Base-by-base conservation (phyloP, 1,140 invertebrate genomes). In the Bradysia coprophila region DNA sequence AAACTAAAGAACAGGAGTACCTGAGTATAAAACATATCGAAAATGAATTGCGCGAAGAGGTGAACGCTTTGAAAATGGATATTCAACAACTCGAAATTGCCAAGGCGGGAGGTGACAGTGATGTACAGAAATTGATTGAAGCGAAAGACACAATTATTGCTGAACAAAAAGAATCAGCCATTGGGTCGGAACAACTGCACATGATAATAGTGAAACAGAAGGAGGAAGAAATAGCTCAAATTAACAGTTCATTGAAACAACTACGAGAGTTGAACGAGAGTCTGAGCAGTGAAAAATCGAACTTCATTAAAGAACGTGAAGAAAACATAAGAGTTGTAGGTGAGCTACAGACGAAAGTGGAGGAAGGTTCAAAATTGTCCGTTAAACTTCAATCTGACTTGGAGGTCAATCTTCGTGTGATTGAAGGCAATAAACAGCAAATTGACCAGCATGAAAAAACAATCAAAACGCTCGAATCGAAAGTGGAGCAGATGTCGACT, bases 11-110 rank as follows among this genome's bases (percentile, higher is more conserved):
- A 3, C 55, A 46, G 13, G 51, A 56, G 5, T 56, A 67, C 16
- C 45, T 64, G 1, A 52, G 65, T 21, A 55, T 59, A 13, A 53
- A 59, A 41, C 48, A 49, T 22, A 56, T 56, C 1, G 56, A 59
- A 28, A 55, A 45, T 20, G 50, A 55, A 1, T 55, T 64, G 11
- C 38, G 65, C 4, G 54, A 59, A 21, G 55, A 65, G 22, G 45
- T 58, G 45, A 49, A 56, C 0, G 50, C 49, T 9, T 13, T 41
- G n/a, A 51, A 56, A 13, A 43, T n/a, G n/a, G n/a, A n/a, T n/a
- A n/a, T n/a, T n/a, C n/a, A 51, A 16, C 24, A 36, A 0, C 47
- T 43, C 1, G 43, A 48, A 13, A 34, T 44, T 40, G 40, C 36
- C 6, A 33, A 24, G 2, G 19, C 24, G n/a, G 44, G 49, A 21